These are phyloP conservation scores for Morus bassanus DNA, from an alignment of 2,797 vertebrate genomes.

Conservation along the genomic window DNA sequence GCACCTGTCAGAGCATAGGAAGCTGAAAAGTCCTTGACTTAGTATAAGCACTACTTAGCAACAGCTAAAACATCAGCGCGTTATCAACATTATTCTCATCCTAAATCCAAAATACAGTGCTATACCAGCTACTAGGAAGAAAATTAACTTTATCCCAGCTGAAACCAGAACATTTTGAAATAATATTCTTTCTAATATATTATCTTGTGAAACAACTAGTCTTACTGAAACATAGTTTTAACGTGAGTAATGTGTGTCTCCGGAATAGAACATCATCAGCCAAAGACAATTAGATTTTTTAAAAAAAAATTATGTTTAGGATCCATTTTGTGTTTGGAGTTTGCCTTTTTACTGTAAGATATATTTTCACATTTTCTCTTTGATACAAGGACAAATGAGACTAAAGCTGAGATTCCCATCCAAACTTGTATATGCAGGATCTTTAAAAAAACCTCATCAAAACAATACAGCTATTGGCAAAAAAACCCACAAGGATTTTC, in stretches of 20 bases:
- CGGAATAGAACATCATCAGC: not conserved
- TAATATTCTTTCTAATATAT: not conserved
- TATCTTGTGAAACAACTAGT: not conserved
- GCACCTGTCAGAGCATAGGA: no score
- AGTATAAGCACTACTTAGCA: no score
- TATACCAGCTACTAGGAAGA: no score
- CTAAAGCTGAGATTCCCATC: not conserved
- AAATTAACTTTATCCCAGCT: no score
- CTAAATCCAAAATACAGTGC: no score
- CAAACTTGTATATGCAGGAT: rapidly evolving
- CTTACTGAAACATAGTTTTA: not conserved
- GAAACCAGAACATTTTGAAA: not conserved
- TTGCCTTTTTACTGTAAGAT: not conserved
- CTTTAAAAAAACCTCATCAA: not conserved
- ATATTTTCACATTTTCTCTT: not conserved
- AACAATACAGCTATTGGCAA: not conserved
- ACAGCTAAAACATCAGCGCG: no score
- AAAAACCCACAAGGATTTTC: not conserved
- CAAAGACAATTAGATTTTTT: not conserved
- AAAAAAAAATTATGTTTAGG: not conserved
- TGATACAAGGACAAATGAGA: not conserved
- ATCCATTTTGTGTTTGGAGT: not conserved
- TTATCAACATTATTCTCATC: no score
- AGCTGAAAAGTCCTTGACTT: no score
- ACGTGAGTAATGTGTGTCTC: not conserved